Conservation (phyloP, 2,888 invertebrate genomes). For the Pilophorus perplexus region DNA sequence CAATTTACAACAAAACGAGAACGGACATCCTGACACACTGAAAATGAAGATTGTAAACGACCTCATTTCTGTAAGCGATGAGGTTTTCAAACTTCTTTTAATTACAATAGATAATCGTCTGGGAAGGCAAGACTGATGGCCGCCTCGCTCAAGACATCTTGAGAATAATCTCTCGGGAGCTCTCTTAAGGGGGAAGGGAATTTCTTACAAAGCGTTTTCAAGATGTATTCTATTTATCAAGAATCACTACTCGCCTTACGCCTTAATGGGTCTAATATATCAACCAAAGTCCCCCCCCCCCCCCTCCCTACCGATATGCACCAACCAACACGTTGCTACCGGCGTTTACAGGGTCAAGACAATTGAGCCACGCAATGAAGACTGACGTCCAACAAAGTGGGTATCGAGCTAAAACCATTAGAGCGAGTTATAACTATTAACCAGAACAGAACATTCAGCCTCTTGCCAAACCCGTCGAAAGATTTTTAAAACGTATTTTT, state of each 20-base stretch:
- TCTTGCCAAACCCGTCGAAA: too few relatives aligned
- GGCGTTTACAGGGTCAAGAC: constrained; percentile 23
- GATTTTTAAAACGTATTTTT: too few relatives aligned
- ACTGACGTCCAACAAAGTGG: constrained; percentile 38
- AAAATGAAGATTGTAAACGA: constrained; percentile 23
- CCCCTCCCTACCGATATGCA: neutral
- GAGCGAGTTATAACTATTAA: constrained; percentile 34
- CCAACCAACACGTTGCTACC: constrained; percentile 12
- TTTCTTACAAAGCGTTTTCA: constrained; percentile 31
- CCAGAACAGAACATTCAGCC: neutral
- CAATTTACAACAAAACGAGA: too few relatives aligned
- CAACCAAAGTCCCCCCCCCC: constrained; percentile 12
- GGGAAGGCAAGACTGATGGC: constrained; percentile 18
- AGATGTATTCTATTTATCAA: constrained; percentile 40
- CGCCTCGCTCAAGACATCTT: neutral
- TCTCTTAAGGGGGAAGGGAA: constrained; percentile 6
- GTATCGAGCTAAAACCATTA: constrained; percentile 27
- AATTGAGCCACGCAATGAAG: constrained; percentile 36
- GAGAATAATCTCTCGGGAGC: constrained; percentile 26
- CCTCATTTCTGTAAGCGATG: constrained; percentile 27
- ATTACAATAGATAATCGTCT: constrained; percentile 28
- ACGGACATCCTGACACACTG: constrained; percentile 15
- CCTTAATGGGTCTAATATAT: constrained; percentile 33
- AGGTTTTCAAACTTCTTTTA: constrained; percentile 32
- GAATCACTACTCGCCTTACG: constrained; percentile 37